phyloP scores from a whole-genome alignment of 1,140 invertebrate genomes.

The Drosophila kepulauana region DNA sequence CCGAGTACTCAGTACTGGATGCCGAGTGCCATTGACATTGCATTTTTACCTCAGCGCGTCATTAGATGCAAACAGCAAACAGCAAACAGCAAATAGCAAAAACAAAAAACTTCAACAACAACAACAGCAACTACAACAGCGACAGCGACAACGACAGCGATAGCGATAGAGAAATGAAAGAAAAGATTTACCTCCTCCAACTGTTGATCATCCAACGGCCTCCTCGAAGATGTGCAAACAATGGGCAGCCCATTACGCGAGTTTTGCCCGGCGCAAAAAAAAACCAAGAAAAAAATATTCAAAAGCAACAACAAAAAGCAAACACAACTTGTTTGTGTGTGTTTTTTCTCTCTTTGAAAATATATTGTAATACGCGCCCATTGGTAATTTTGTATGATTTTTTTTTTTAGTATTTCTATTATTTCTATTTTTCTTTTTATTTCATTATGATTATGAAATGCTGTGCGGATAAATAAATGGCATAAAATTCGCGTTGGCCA shows the following conservation, averaged over 20 bases:
- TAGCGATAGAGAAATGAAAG: slow-evolving; percentile 33
- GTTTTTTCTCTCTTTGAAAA: slow-evolving; percentile 50
- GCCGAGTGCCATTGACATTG: slow-evolving; percentile 78
- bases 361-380: slow-evolving; percentile 80
- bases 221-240: slow-evolving; percentile 59
- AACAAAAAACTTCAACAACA: slow-evolving; percentile 23
- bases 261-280: slow-evolving; percentile 55
- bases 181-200: slow-evolving; percentile 50
- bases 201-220: slow-evolving; percentile 33
- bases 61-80: slow-evolving; percentile 79
- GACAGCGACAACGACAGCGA: slow-evolving; percentile 39
- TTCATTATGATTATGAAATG: slow-evolving; percentile 68
- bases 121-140: slow-evolving; percentile 38
- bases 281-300: slow-evolving; percentile 37
- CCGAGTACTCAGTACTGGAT: slow-evolving; percentile 51
- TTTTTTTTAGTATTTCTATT: slow-evolving; percentile 18
- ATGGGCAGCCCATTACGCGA: slow-evolving; percentile 77
- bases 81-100: slow-evolving; percentile 45
- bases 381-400: slow-evolving; percentile 78
- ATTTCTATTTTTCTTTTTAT: slow-evolving; percentile 52
- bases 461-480: slow-evolving; percentile 60
- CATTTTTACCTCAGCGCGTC: slow-evolving; percentile 80
- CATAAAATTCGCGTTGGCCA: slow-evolving; percentile 57
- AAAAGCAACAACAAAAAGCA: slow-evolving; percentile 24
- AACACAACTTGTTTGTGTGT: slow-evolving; percentile 32